phyloP scores from a whole-genome alignment of 2,888 invertebrate genomes.

The Mesorhabditis spiculigera region DNA sequence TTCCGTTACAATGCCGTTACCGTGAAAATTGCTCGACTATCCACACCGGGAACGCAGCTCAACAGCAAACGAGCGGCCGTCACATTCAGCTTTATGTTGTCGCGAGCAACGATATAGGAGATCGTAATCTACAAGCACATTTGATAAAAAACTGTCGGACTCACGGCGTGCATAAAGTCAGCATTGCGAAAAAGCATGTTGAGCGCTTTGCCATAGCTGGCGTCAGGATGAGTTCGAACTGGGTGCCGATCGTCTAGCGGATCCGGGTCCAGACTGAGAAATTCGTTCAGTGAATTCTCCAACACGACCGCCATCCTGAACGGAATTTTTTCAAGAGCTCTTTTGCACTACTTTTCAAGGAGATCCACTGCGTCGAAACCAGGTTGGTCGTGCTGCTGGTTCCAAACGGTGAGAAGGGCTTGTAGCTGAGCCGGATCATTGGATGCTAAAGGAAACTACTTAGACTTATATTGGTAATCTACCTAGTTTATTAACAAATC shows the following conservation, averaged over 20 bases:
- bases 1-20: conserved; percentile 12
- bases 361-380: conserved; percentile 7
- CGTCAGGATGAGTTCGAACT: conserved; percentile 76
- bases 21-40: conserved; percentile 85
- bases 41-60: conserved; percentile 88
- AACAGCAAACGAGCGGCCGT: conserved; percentile 84
- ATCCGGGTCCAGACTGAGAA: conserved; percentile 92
- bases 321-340: not conserved
- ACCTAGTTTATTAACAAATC: too few relatives aligned
- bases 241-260: conserved; percentile 97
- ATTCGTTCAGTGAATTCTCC: conserved; percentile 86
- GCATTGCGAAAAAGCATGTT: conserved; percentile 90
- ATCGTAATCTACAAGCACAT: conserved; percentile 73
- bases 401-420: not conserved
- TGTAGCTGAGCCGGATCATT: not conserved
- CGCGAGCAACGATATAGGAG: conserved; percentile 75
- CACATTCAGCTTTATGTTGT: conserved; percentile 76
- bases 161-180: conserved; percentile 81
- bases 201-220: conserved; percentile 82
- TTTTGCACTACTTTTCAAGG: conserved; percentile 2
- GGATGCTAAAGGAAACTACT: not conserved
- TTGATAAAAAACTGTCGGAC: conserved; percentile 8
- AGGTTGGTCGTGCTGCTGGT: conserved; percentile 5
- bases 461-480: too few relatives aligned
- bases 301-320: conserved; percentile 74